Evolutionary conservation across 2,888 invertebrate species (phyloP), one percentile per base, ranked within the genome.

Genomic region (Callimorpha dominula): DNA sequence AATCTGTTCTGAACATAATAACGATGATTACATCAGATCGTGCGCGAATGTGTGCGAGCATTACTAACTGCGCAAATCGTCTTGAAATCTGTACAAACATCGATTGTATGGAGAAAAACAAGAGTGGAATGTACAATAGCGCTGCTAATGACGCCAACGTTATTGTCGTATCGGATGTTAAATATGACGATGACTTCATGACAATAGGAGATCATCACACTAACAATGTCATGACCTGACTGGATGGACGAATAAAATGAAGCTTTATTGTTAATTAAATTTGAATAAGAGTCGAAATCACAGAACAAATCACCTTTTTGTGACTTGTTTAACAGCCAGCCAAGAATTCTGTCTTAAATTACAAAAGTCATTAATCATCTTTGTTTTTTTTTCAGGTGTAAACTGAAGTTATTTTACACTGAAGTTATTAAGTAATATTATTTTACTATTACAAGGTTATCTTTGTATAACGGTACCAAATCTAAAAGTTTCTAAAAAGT

Each of bases 11-110:
- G 65, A 67, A 74, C 63, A 65, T 68, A 75, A 60, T 60, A 42
- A 15, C 46, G 79, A 71, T 77, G 87, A 90, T 94, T 93, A 92
- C 92, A 92, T 91, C 90, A 93, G 86, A 68, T 54, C 83, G 80
- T 60, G 50, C 40, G 83, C 88, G 81, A 87, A 87, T 86, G 80
- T 81, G 78, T 73, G 74, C 76, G 71, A 70, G 78, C 74, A 71
- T 73, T 77, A 80, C 83, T 87, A 89, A 93, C 92, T 94, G 93
- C 94, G 95, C 93, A 94, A 88, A 91, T 90, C 88, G 86, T 88
- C 85, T 81, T 81, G 85, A 91, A 93, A 93, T 92, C 92, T 94
- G 92, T 91, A 89, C 88, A 94, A 95, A 94, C 89, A 94, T 88
- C 87, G 87, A 89, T 91, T 88, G 83, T 88, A 80, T 78, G 80